Evolutionary conservation across 1,140 invertebrate genomes (phyloP).

Genomic region (Meloidogyne floridensis): DNA sequence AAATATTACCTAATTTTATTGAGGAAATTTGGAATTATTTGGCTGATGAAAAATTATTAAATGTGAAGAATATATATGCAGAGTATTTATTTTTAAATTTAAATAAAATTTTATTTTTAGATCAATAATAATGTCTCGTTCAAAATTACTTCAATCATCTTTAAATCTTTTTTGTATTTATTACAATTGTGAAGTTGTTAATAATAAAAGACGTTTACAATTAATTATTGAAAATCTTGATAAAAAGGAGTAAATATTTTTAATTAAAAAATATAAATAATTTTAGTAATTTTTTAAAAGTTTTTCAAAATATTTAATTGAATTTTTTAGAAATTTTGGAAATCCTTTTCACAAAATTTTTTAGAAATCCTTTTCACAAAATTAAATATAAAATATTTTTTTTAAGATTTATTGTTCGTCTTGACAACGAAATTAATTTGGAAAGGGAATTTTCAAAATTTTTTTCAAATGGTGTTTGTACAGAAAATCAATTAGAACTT

Average conservation of each 20-base stretch:
- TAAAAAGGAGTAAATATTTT: not conserved
- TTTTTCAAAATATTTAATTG: no score
- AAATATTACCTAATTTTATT: conserved; percentile 3
- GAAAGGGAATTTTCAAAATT: conserved; percentile 24
- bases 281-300: not conserved
- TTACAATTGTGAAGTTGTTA: not conserved
- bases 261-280: not conserved
- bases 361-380: no score
- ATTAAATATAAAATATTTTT: not conserved
- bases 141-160: not conserved
- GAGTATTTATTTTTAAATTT: conserved; percentile 1
- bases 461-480: conserved; percentile 3
- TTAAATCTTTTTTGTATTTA: not conserved
- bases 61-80: not conserved
- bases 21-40: not conserved
- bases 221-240: conserved; percentile 10
- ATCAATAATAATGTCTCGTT: not conserved
- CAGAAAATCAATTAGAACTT: conserved; percentile 13
- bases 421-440: conserved; percentile 24
- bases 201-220: not conserved
- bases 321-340: no score
- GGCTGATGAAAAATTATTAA: not conserved
- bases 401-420: conserved; percentile 27
- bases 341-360: no score
- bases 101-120: not conserved